Evolutionary conservation across 2,888 invertebrate genomes (phyloP).

Genomic region (Scaptomyza reducta): DNA sequence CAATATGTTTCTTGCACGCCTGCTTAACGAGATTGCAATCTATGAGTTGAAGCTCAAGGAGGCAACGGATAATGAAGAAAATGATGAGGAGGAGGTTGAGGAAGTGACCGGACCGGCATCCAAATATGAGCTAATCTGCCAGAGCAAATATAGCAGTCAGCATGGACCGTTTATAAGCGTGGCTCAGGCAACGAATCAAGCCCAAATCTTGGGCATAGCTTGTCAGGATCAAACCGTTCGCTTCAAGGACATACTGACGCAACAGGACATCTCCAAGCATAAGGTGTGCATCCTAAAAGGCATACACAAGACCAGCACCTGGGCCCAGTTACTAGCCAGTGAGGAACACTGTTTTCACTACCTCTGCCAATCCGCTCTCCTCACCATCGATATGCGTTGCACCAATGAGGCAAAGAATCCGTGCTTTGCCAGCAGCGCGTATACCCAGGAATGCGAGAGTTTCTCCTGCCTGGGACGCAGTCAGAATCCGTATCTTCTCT

Average conservation of each 20-base stretch:
- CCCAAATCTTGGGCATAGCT: conserved; percentile 66
- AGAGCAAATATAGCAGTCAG: conserved; percentile 31
- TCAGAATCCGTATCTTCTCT: conserved; percentile 74
- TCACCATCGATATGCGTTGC: conserved; percentile 75
- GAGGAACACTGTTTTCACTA: conserved; percentile 73
- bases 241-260: conserved; percentile 50
- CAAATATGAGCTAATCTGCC: conserved; percentile 50
- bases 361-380: conserved; percentile 66
- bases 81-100: conserved; percentile 17
- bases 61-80: conserved; percentile 7
- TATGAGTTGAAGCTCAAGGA: conserved; percentile 48
- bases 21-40: conserved; percentile 68
- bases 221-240: conserved; percentile 76
- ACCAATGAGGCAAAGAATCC: conserved; percentile 47
- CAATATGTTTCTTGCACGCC: conserved; percentile 65
- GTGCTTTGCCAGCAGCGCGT: conserved; percentile 60
- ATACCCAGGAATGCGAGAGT: conserved; percentile 64
- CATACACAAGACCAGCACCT: conserved; percentile 50
- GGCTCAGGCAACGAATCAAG: conserved; percentile 59
- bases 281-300: conserved; percentile 52
- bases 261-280: conserved; percentile 50
- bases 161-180: conserved; percentile 77
- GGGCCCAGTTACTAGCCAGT: conserved; percentile 64
- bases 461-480: conserved; percentile 75
- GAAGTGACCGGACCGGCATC: conserved; percentile 34